phyloP scores from a whole-genome alignment of 1,140 invertebrate genomes.

The Philaenus spumarius region DNA sequence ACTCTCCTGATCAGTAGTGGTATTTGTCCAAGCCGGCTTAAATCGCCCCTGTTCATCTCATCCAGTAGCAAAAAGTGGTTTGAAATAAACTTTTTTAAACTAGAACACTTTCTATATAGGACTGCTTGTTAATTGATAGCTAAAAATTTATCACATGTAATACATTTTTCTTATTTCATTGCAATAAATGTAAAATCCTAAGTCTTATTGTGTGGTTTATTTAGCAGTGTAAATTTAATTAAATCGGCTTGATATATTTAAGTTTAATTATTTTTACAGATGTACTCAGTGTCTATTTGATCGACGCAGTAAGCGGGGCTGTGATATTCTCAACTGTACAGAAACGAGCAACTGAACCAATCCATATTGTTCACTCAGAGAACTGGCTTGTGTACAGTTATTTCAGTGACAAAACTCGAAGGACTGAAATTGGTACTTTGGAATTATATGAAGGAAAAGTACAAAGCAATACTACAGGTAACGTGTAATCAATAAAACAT shows the following conservation, averaged over 20 bases:
- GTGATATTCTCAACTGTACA: conserved; percentile 67
- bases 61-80: too few species aligned
- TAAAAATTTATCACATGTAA: too few species aligned
- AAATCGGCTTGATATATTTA: not conserved
- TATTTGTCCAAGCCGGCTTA: too few species aligned
- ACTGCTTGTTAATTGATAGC: too few species aligned
- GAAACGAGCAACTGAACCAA: conserved; percentile 69
- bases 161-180: too few species aligned
- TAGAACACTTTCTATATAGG: too few species aligned
- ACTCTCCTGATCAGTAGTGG: too few species aligned
- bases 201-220: too few species aligned
- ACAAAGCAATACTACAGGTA: conserved; percentile 73
- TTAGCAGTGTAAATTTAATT: not conserved
- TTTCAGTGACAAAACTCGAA: conserved; percentile 87
- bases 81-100: too few species aligned
- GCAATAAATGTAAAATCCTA: too few species aligned
- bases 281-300: conserved; percentile 70
- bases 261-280: conserved; percentile 41
- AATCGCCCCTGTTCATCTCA: too few species aligned
- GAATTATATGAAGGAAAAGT: conserved; percentile 92
- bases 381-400: conserved; percentile 96
- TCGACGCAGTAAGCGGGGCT: conserved; percentile 86
- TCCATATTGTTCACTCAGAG: conserved; percentile 91
- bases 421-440: conserved; percentile 84
- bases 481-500: too few species aligned